These are phyloP conservation scores for Tyto alba DNA, from an alignment of 2,113 vertebrate genomes.

Conservation along the genomic window DNA sequence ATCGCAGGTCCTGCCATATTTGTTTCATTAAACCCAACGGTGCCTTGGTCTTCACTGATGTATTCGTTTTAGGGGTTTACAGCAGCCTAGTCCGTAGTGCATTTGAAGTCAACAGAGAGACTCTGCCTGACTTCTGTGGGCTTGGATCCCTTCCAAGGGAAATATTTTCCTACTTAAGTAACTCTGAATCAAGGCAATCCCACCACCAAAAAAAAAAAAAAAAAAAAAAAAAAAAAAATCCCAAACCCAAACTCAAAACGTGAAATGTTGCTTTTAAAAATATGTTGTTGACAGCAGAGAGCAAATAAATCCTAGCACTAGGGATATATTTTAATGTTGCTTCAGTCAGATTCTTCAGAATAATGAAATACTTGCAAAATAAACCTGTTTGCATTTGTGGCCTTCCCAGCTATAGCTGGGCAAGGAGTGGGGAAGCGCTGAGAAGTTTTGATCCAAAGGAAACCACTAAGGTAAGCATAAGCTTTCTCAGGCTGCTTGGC, in stretches of 20 bases:
- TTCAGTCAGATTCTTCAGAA: conserved; percentile 1
- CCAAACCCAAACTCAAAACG: no score
- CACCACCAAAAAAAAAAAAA: background rate
- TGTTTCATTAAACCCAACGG: background rate
- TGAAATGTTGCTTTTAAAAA: conserved; percentile 22
- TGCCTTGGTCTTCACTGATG: background rate
- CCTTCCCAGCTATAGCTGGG: background rate
- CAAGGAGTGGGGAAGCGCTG: background rate
- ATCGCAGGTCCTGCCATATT: background rate
- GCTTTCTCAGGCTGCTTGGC: background rate
- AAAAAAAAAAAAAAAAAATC: background rate
- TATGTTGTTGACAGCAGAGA: conserved; percentile 9
- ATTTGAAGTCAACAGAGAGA: conserved; percentile 32
- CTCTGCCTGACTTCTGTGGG: conserved; percentile 40
- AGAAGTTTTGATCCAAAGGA: background rate
- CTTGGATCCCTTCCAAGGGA: conserved; percentile 49
- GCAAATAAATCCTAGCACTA: background rate
- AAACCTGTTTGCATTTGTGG: background rate
- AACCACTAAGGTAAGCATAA: background rate
- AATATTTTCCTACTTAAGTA: conserved; percentile 63
- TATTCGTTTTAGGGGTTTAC: background rate
- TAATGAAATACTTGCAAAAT: background rate
- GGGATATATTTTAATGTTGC: background rate
- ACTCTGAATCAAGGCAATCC: conserved; percentile 15
- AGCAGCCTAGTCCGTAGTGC: background rate